Percentiles rank a stretch among this genome's conserved stretches.
Evolutionary conservation across 2,888 invertebrate species (phyloP).

Genomic region (Amblyjoppa proteus): DNA sequence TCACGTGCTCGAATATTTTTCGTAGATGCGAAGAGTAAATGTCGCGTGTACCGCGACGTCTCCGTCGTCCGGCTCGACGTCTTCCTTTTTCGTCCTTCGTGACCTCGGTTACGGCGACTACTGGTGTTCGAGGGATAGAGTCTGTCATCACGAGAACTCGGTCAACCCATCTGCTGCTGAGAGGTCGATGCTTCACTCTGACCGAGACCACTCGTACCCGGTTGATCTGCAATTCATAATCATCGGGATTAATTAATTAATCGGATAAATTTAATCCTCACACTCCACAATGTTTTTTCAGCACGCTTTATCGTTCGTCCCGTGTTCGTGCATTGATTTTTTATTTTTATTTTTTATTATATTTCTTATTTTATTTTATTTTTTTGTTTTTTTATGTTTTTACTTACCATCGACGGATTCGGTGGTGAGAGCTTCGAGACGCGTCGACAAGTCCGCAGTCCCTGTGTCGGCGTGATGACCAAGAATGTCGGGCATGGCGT

Average conservation of each 20-base stretch:
- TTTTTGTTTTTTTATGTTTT: conserved; percentile 7
- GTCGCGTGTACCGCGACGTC: background rate
- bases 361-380: background rate
- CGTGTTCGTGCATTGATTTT: background rate
- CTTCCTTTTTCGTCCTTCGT: conserved; percentile 21
- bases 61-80: conserved; percentile 4
- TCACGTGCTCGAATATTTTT: conserved; percentile 15
- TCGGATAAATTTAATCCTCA: too few relatives aligned
- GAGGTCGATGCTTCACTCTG: conserved; percentile 73
- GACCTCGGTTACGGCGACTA: conserved; percentile 47
- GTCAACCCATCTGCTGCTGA: conserved; percentile 77
- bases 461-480: conserved; percentile 90
- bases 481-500: conserved; percentile 94
- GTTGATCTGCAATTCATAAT: conserved; percentile 73
- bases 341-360: background rate
- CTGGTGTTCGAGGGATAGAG: conserved; percentile 46
- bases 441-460: conserved; percentile 92
- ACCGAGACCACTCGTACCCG: conserved; percentile 75
- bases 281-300: background rate
- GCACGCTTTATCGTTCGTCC: background rate
- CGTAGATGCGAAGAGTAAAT: conserved; percentile 22
- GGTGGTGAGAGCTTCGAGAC: conserved; percentile 90
- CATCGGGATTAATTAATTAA: background rate
- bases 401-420: conserved; percentile 85
- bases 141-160: conserved; percentile 56